Conservation (phyloP, 2,797 vertebrate genomes). For the Sarcophilus harrisii region DNA sequence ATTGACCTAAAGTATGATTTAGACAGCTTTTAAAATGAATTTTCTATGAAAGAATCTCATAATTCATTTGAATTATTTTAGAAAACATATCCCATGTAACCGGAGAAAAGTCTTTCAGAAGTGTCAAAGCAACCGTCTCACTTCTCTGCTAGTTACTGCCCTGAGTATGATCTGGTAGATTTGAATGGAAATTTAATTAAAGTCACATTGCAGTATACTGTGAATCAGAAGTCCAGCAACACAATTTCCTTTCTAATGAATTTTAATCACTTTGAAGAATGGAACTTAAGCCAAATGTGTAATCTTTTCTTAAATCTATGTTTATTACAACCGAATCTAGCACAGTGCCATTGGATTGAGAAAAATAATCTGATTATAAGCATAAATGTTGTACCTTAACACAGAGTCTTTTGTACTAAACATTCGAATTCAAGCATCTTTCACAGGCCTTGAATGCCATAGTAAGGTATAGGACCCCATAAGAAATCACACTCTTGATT, state of each 20-base stretch:
- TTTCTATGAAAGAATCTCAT: background rate
- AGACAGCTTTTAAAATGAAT: slow-evolving; percentile 34
- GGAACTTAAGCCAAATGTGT: slow-evolving; percentile 17
- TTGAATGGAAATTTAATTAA: slow-evolving; percentile 56
- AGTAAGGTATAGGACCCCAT: background rate
- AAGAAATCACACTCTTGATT: background rate
- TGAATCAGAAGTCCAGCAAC: slow-evolving; percentile 6
- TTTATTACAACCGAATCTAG: slow-evolving; percentile 41
- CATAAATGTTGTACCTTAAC: slow-evolving; percentile 10
- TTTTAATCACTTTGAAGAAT: slow-evolving; percentile 54
- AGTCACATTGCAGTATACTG: background rate
- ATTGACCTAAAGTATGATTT: slow-evolving; percentile 25
- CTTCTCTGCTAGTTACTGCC: background rate
- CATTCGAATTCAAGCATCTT: background rate
- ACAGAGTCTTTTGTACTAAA: slow-evolving; percentile 18
- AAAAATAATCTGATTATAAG: slow-evolving; percentile 25
- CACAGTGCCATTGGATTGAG: background rate
- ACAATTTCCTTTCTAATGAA: slow-evolving; percentile 32
- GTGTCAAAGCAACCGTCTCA: background rate
- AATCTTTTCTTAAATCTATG: slow-evolving; percentile 20
- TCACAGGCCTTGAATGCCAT: slow-evolving; percentile 14
- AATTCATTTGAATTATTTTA: slow-evolving; percentile 29
- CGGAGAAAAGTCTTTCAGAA: slow-evolving; percentile 35
- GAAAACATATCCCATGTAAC: slow-evolving; percentile 26
- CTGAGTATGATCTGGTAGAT: slow-evolving; percentile 32